Base-by-base conservation (phyloP, 2,113 vertebrate species). In the Phyllostomus hastatus region DNA sequence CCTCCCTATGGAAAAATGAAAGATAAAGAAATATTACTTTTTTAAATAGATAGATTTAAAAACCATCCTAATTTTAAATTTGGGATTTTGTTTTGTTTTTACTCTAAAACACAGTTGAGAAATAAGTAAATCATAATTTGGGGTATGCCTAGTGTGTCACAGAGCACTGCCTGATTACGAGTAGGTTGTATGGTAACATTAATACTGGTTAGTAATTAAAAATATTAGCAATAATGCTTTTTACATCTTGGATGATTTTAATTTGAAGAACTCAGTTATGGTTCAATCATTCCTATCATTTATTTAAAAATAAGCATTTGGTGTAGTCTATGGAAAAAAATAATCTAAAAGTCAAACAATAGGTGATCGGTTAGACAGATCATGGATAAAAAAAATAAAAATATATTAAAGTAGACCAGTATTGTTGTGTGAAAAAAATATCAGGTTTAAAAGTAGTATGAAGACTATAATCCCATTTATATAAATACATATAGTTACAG, bases 301-400 rank as follows among this genome's bases (percentile, higher is more conserved):
- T 57, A 54, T 70, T 94, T 59, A 14, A 72, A 95, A 76, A 46
- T 57, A 89, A 90, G 5, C 1, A 88, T 83, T 91, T 59, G 7
- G 11, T 84, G 64, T 88, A 43, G 75, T 82, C 41, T 86, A 31
- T 41, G 66, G 35, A 92, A 85, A 7, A 7, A 89, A 85, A 70
- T 4, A 17, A 78, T 26, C 46, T 76, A n/a, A 76, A 88, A 90
- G 16, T 73, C 33, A 5, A 33, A 57, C 10, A 89, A 43, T 31
- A 61, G 43, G 20, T 35, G 15, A 82, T 20, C 59, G 38, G 20
- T 57, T 95, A 38, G 87, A 90, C 26, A 93, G 20, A 94, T 59
- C 33, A 48, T 57, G 35, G 50, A n/a, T 91, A 86, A 94, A 90
- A 90, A 94, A 88, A 81, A 46, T 38, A 64, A 20, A 94, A 10